Percentiles rank a stretch among this genome's conserved stretches.
These are phyloP conservation scores for Scomberomorus guttatus DNA, from an alignment of 2,797 vertebrate species.

Conservation along the genomic window DNA sequence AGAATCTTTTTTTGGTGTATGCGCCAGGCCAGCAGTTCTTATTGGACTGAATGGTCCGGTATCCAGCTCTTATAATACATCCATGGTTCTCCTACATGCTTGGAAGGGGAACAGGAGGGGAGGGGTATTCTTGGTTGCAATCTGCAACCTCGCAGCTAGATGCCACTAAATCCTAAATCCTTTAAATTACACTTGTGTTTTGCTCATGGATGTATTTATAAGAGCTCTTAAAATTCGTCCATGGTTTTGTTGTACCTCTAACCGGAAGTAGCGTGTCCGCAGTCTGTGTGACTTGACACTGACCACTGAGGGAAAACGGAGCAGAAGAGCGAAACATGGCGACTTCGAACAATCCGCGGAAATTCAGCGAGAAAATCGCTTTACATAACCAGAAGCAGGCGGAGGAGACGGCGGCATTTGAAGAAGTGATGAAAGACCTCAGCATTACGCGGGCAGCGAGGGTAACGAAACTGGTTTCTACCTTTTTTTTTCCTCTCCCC, in stretches of 20 bases:
- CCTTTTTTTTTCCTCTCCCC: not conserved
- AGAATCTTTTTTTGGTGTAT: too few relatives aligned
- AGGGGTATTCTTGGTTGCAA: too few relatives aligned
- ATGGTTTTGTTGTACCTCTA: not conserved
- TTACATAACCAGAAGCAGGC: slow-evolving; percentile 94
- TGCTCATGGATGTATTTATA: too few relatives aligned
- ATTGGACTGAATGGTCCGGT: too few relatives aligned
- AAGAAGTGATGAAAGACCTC: slow-evolving; percentile 95
- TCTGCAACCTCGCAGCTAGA: too few relatives aligned
- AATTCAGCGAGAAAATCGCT: slow-evolving; percentile 97
- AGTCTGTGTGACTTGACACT: slow-evolving; percentile 44
- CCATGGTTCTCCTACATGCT: too few relatives aligned
- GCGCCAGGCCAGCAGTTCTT: too few relatives aligned
- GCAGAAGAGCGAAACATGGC: slow-evolving; percentile 93
- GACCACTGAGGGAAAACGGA: slow-evolving; percentile 77
- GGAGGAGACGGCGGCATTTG: slow-evolving; percentile 94
- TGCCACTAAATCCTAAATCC: too few relatives aligned
- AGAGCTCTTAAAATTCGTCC: too few relatives aligned
- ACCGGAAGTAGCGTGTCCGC: slow-evolving; percentile 57
- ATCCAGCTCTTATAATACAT: too few relatives aligned
- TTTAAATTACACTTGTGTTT: not conserved
- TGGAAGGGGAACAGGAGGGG: too few relatives aligned
- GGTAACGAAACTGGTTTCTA: slow-evolving; percentile 81
- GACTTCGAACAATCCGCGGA: slow-evolving; percentile 95
- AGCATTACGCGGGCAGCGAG: slow-evolving; percentile 92